phyloP scores from a whole-genome alignment of 2,888 invertebrate genomes.

The Acanthosepion lycidas region DNA sequence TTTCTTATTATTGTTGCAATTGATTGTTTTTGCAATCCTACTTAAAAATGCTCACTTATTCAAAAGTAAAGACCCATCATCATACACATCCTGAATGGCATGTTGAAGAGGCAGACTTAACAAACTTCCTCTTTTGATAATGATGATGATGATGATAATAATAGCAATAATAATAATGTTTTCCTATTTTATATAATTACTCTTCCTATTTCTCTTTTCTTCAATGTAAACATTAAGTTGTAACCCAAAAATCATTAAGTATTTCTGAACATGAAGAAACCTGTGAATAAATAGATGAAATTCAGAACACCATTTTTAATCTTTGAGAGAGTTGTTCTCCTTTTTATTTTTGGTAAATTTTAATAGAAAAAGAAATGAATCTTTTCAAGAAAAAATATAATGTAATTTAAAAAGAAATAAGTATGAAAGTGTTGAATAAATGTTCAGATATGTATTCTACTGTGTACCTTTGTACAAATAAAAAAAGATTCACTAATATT shows the following conservation, averaged over 20 bases:
- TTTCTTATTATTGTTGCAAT: no score
- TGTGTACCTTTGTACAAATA: not conserved
- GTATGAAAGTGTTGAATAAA: not conserved
- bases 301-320: not conserved
- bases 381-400: not conserved
- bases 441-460: not conserved
- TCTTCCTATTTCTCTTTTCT: not conserved
- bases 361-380: not conserved
- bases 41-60: no score
- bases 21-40: no score
- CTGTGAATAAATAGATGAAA: not conserved
- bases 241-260: not conserved
- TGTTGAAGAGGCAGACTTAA: no score
- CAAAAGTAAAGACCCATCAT: no score
- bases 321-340: not conserved
- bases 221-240: not conserved
- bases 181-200: no score
- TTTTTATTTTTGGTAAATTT: not conserved
- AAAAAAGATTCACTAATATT: not conserved
- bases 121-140: no score
- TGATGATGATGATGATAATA: no score
- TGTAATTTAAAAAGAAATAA: not conserved
- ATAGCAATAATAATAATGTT: no score
- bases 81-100: no score
- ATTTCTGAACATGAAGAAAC: not conserved